Evolutionary conservation across 2,113 vertebrate genomes (phyloP).

Genomic region (Leptobrachium leishanense): DNA sequence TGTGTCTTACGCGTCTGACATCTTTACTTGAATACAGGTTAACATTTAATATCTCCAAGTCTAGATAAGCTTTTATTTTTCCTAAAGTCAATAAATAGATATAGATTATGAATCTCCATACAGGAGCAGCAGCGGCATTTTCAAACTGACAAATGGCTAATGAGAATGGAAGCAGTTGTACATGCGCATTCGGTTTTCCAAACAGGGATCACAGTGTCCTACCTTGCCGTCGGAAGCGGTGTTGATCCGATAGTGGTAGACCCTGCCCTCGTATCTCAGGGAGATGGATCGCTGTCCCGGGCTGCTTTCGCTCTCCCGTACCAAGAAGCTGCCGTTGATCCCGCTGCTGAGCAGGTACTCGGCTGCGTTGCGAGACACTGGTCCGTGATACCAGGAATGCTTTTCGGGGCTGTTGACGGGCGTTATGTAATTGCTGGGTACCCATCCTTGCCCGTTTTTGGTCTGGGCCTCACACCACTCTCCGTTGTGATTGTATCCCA

Average conservation of each 20-base stretch:
- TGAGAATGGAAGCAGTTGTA: too few relatives aligned
- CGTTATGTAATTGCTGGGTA: constrained; percentile 84
- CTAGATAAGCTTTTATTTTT: too few relatives aligned
- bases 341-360: constrained; percentile 82
- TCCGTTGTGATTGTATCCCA: constrained; percentile 84
- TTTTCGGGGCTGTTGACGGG: constrained; percentile 83
- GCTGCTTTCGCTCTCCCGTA: constrained; percentile 81
- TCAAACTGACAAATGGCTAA: too few relatives aligned
- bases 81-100: too few relatives aligned
- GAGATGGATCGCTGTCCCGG: constrained; percentile 81
- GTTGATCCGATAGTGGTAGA: constrained; percentile 98
- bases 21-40: too few relatives aligned
- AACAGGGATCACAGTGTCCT: neutral
- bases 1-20: too few relatives aligned
- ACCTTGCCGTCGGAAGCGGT: constrained; percentile 96
- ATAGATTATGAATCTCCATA: too few relatives aligned
- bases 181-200: neutral
- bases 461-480: constrained; percentile 84
- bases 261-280: constrained; percentile 77
- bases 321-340: constrained; percentile 82
- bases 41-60: too few relatives aligned
- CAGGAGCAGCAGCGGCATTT: too few relatives aligned
- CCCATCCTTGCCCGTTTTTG: constrained; percentile 83
- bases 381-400: constrained; percentile 82
- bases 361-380: constrained; percentile 75